phyloP scores from a whole-genome alignment of 1,140 invertebrate genomes.

The Triops cancriformis region DNA sequence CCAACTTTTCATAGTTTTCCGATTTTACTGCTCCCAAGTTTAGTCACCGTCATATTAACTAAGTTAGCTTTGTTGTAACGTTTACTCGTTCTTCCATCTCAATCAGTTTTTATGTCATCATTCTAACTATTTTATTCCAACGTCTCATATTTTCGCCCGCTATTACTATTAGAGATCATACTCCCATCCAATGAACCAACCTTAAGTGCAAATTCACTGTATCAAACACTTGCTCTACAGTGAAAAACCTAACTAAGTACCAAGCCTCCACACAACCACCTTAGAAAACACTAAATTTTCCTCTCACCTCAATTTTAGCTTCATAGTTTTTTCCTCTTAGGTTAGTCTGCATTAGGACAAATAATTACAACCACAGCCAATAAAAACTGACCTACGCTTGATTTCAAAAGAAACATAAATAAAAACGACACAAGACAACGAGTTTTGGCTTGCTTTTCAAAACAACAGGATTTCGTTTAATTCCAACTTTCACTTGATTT shows the following conservation, averaged over 20 bases:
- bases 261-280: background rate
- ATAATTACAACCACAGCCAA: too few species aligned
- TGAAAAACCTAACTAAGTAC: background rate
- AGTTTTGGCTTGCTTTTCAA: background rate
- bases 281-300: background rate
- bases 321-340: background rate
- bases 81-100: too few species aligned
- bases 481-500: background rate
- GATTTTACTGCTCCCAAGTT: too few species aligned
- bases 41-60: too few species aligned
- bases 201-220: background rate
- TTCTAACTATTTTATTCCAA: too few species aligned
- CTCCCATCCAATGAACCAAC: too few species aligned
- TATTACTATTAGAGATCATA: too few species aligned
- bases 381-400: too few species aligned
- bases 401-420: background rate
- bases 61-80: too few species aligned
- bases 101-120: too few species aligned
- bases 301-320: background rate
- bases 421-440: background rate
- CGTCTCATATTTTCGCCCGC: too few species aligned
- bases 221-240: background rate
- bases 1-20: background rate
- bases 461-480: background rate
- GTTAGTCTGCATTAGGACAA: too few species aligned